A percentile compares a stretch with the other conserved stretches of the same genome.
phyloP scores from a whole-genome alignment of 2,797 vertebrate genomes.

The Sardinella longiceps region DNA sequence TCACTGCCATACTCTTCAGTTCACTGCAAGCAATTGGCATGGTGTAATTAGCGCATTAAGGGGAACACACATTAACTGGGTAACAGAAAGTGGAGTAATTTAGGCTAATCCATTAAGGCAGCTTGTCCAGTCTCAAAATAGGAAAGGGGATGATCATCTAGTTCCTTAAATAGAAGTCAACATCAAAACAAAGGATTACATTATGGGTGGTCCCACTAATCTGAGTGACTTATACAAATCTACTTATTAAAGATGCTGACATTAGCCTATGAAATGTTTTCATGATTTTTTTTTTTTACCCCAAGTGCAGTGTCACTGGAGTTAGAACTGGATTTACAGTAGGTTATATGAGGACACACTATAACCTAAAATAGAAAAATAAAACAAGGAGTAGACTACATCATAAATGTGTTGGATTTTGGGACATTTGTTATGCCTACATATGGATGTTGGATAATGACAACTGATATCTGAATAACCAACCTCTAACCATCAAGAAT shows the following conservation, averaged over 20 bases:
- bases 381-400: no score
- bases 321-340: no score
- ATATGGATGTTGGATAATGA: no score
- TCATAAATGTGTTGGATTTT: no score
- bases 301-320: background rate
- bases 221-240: background rate
- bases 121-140: constrained; percentile 6
- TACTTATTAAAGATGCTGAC: background rate
- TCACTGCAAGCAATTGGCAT: background rate
- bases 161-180: constrained; percentile 15
- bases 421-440: no score
- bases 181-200: background rate
- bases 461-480: no score
- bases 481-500: no score
- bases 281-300: no score
- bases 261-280: no score
- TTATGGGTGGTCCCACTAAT: background rate
- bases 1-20: background rate
- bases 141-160: background rate
- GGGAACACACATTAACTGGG: background rate
- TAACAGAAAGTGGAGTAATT: constrained; percentile 9
- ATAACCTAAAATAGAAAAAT: background rate
- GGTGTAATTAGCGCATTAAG: constrained; percentile 6
- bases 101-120: constrained; percentile 21
- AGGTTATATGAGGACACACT: background rate